phyloP scores from a whole-genome alignment of 2,888 invertebrate species.

The Polietes domitor region DNA sequence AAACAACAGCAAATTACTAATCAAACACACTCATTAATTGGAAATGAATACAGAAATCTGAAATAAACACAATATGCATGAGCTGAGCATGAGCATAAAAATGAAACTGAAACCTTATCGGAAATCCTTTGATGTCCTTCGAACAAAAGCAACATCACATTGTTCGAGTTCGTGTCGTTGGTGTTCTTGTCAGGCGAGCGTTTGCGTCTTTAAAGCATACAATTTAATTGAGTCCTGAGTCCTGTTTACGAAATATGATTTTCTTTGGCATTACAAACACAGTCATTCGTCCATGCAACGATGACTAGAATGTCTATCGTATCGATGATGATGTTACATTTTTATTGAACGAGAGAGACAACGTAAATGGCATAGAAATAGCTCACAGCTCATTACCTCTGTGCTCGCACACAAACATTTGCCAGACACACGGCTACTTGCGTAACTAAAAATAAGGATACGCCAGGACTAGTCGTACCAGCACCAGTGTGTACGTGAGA shows the following conservation, averaged over 20 bases:
- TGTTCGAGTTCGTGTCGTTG: neutral
- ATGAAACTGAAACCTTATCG: constrained; percentile 63
- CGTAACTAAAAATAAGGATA: constrained; percentile 12
- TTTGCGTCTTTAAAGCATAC: constrained; percentile 13
- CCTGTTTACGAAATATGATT: constrained; percentile 64
- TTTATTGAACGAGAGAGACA: constrained; percentile 67
- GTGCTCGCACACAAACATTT: constrained; percentile 23
- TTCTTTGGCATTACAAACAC: constrained; percentile 35
- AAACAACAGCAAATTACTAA: constrained; percentile 19
- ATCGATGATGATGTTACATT: constrained; percentile 59
- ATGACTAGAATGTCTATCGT: constrained; percentile 18
- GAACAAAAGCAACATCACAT: constrained; percentile 35
- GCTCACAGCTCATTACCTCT: constrained; percentile 73
- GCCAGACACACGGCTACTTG: neutral
- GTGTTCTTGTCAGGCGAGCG: neutral
- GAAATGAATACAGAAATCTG: constrained; percentile 12
- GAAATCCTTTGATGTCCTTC: constrained; percentile 62
- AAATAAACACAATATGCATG: neutral
- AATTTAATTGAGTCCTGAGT: constrained; percentile 59
- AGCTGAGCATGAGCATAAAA: neutral
- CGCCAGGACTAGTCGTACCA: constrained; percentile 10
- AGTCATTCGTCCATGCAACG: neutral
- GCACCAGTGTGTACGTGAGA: constrained; percentile 9
- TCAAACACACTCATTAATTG: constrained; percentile 28
- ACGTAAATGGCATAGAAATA: constrained; percentile 68